These are phyloP conservation scores for Accipiter cooperii DNA, from an alignment of 2,113 vertebrate species.

Conservation along the genomic window DNA sequence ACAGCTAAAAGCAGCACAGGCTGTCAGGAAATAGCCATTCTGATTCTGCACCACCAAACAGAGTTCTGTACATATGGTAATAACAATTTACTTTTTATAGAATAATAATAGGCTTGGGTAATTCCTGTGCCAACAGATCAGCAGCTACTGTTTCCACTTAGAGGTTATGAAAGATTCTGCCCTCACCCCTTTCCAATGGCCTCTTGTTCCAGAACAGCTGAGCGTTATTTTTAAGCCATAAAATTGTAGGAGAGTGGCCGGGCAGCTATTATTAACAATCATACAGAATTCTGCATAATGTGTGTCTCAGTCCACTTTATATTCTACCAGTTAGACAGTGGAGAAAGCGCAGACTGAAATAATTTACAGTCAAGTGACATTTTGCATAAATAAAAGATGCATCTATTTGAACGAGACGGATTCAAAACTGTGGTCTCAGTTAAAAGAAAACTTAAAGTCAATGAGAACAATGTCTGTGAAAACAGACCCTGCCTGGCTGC, in stretches of 20 bases:
- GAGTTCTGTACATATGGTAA: conserved; percentile 15
- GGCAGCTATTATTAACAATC: conserved; percentile 61
- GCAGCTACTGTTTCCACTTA: conserved; percentile 16
- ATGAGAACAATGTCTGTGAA: not conserved
- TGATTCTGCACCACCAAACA: not conserved
- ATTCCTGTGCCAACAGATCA: conserved; percentile 54
- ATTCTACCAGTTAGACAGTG: not conserved
- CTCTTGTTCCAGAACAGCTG: conserved; percentile 54
- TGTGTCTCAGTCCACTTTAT: not conserved
- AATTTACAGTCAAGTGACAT: conserved; percentile 24
- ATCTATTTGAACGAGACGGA: conserved; percentile 19
- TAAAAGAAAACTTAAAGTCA: conserved; percentile 19
- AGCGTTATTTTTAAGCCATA: conserved; percentile 53
- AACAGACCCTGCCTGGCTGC: not conserved
- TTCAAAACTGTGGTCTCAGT: conserved; percentile 1
- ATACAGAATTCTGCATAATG: conserved; percentile 31
- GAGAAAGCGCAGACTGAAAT: conserved; percentile 33
- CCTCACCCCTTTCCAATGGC: conserved; percentile 35
- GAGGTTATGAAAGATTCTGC: conserved; percentile 47
- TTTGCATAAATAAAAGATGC: conserved; percentile 37
- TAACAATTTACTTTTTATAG: conserved; percentile 62
- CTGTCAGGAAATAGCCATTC: not conserved
- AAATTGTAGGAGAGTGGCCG: conserved; percentile 29
- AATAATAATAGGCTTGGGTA: conserved; percentile 57
- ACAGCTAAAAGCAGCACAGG: not conserved